Evolutionary conservation across 2,888 invertebrate species (phyloP), one percentile per base, ranked within the genome.

Genomic region (Polymixis flavicincta): DNA sequence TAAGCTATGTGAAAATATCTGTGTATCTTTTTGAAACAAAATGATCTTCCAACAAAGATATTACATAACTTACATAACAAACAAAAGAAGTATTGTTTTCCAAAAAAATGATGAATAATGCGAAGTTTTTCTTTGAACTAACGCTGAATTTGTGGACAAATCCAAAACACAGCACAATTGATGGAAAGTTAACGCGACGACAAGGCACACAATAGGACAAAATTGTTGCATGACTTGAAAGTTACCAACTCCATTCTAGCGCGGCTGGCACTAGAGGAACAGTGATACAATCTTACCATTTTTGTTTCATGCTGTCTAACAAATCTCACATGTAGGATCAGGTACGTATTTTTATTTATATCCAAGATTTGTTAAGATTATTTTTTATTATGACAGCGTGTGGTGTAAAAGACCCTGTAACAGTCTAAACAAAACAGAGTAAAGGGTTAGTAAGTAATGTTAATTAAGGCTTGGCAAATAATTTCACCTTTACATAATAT

Each of bases 301-400:
- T 92, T 94, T 95, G 92, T 95, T 96, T 89, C 95, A 95, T 92
- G 95, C 93, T 79, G 80, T 79, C 89, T 87, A n/a, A 75, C 61
- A 59, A 75, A 82, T 77, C 71, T 80, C 71, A 75, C 57, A 69
- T 76, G 84, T 89, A 96, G 96, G 96, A 96, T 89, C 96, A 96
- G 96, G 96, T 96, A 95, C 92, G 96, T 95, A 88, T 76, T 72
- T 72, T 81, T 78, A 74, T 80, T 79, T 73, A 76, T 67, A 61
- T 61, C 5, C 64, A 76, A 75, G 19, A 78, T 60, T 77, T 84
- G 59, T 76, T 50, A 65, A 68, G 54, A 82, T 75, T 71, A 74
- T 57, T 68, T 68, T 71, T 78, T 76, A 66, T 76, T 66, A 74
- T 61, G 48, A 76, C 77, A 84, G 80, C 52, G 74, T 76, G 76